Evolutionary conservation across 2,888 invertebrate species (phyloP), one percentile per base, ranked within the genome.

Genomic region (Stenodera caucasica): DNA sequence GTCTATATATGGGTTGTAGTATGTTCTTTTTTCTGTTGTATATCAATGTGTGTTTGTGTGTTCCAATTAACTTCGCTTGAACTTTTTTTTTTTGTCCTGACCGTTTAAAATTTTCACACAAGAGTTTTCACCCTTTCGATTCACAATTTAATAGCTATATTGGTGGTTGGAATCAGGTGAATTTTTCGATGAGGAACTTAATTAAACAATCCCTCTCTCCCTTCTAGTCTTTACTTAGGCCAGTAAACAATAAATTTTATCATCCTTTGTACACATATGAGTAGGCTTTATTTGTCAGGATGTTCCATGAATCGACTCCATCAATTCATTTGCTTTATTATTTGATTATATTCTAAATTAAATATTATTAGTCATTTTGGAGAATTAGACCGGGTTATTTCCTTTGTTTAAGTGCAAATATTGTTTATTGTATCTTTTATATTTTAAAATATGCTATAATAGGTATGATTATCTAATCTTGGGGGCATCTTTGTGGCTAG

Each of bases 181-280:
- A 45, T 54, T 61, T 57, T 61, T 54, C 51, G 58, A 30, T 14
- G 15, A n/a, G 18, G 18, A 18, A 55, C 53, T 56, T 62, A 63
- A 63, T 63, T 60, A 62, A 62, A 62, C 56, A 59, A 58, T 59
- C 56, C 49, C 53, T 49, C 35, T 32, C 56, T 53, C 53, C 52
- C 35, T 32, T 21, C 18, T 29, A 12, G 53, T 59, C 61, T 62
- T 56, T 62, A 56, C 56, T 58, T 59, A 59, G 56, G 49, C 53
- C 56, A 12, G 62, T 52, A 62, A 59, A 62, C 58, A 62, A 30
- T 37, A 30, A 45, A 62, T 55, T 51, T 21, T 53, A 56, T n/a
- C n/a, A n/a, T 56, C 63, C 59, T 55, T 18, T 57, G 54, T 57
- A 63, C 26, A 63, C 60, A 57, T 63, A 26, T 40, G 37, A 51